Evolutionary conservation across 2,797 vertebrate species (phyloP), one percentile per base, ranked within the genome.

Genomic region (Periophthalmus magnuspinnatus): DNA sequence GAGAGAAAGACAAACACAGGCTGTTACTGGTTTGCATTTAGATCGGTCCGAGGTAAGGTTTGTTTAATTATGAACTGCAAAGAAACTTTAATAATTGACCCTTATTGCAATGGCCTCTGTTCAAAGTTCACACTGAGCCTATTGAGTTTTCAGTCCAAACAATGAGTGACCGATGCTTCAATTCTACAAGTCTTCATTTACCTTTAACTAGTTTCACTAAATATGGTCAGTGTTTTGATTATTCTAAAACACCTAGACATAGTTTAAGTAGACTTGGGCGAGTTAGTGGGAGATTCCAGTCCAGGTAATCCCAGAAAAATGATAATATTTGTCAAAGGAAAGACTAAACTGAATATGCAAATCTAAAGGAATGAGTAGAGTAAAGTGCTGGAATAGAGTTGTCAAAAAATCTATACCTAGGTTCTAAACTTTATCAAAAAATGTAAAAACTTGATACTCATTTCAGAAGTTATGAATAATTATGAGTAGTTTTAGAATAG

Each of bases 1-100:
- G 41, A 70, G 60, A 36, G 59, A 64, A 68, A 63, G 69, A 54
- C 45, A 83, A 63, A 36, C 50, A 65, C 36, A 60, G 13, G 65
- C 55, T 32, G 36, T 56, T 68, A 67, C 70, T 81, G 21, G 36
- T 45, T 62, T 45, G 38, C 21, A 17, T 45, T 22, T 61, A 16
- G 63, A 16, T 63, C 22, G 4, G n/a, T 32, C n/a, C 7, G 33
- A 32, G 17, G 41, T 3, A 64, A 64, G 24, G 38, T 47, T 41
- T 22, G 60, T n/a, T 64, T 64, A 34, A 48, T 33, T 65, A 50
- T 65, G 9, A 50, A 48, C 16, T 32, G 32, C 3, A 24, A 11
- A 61, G 17, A 61, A 61, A 21, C 7, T 63, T 41, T 41, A 63
- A 63, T 41, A 24, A 41, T 41, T 41, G n/a, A 45, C 36, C 21